Evolutionary conservation across 2,113 vertebrate genomes (phyloP), one percentile per base, ranked within the genome.

Genomic region (Thamnophis sirtalis): DNA sequence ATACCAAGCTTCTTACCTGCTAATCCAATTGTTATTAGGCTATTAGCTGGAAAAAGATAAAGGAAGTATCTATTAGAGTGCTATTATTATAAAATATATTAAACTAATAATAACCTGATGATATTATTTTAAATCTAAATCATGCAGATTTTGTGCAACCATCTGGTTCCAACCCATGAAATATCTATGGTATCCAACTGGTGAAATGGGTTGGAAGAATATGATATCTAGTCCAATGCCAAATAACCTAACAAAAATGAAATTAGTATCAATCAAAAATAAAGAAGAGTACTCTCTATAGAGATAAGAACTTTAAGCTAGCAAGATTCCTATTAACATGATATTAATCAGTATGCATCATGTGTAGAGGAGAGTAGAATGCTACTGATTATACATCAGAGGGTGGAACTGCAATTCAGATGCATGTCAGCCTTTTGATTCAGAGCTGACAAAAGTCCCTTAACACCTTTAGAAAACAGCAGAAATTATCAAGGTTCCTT

Each of bases 1-100:
- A n/a, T 15, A 93, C 93, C 89, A 58, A 43, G 3, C 22, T 84
- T 56, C 96, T 97, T 87, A 97, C 96, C 96, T 96, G 95, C 0
- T 0, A 96, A 95, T 97, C 96, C 96, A 87, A 97, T 94, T 0
- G 2, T 94, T 93, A 96, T 92, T 91, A 96, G 89, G 89, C 95
- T 93, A 87, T 95, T 96, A 94, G 96, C 96, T 96, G 90, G 9
- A 13, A 0, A 0, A 60, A 58, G n/a, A 60, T 9, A 56, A 89
- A 88, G 53, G 84, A 51, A 24, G 86, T 11, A 93, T 0, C 91
- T 15, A 90, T 86, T 0, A 96, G 91, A 94, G 8, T 89, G 0
- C 7, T 51, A 26, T 7, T 68, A 60, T 84, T 87, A 58, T 0
- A 93, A 26, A 89, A 43, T n/a, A 24, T 38, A 87, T 24, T 48